phyloP scores from a whole-genome alignment of 2,888 invertebrate genomes.

The Papilio demoleus region DNA sequence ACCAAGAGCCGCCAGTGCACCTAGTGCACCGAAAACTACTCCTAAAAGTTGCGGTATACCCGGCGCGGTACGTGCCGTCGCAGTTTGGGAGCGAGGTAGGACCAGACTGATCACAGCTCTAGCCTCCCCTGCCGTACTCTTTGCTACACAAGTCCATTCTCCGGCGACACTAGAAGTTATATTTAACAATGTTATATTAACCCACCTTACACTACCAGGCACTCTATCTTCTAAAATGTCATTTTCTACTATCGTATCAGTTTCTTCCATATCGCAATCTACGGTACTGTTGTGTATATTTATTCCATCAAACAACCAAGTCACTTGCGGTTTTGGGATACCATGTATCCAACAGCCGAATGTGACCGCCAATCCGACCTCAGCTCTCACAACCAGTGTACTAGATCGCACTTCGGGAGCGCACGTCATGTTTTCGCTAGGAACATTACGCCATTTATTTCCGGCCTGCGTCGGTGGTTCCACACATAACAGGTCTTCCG shows the following conservation, averaged over 20 bases:
- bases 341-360: conserved; percentile 92
- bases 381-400: conserved; percentile 86
- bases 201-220: conserved; percentile 86
- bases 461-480: conserved; percentile 88
- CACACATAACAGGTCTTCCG: conserved; percentile 88
- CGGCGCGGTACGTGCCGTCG: conserved; percentile 89
- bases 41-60: conserved; percentile 89
- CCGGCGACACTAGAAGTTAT: conserved; percentile 93
- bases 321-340: conserved; percentile 92
- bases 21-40: conserved; percentile 89
- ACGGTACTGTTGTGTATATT: conserved; percentile 75
- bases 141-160: conserved; percentile 92
- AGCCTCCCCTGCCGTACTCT: conserved; percentile 86
- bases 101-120: conserved; percentile 85
- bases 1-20: conserved; percentile 87
- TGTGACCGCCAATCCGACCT: conserved; percentile 92
- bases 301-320: conserved; percentile 91
- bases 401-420: conserved; percentile 88
- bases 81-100: conserved; percentile 85
- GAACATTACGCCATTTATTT: conserved; percentile 90
- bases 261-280: conserved; percentile 78
- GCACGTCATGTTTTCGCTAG: conserved; percentile 91
- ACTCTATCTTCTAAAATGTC: conserved; percentile 73
- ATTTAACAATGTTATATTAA: conserved; percentile 91
- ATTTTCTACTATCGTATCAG: conserved; percentile 71